Conservation (phyloP, 2,888 invertebrate genomes). For the Lordiphosa andalusiaca region DNA sequence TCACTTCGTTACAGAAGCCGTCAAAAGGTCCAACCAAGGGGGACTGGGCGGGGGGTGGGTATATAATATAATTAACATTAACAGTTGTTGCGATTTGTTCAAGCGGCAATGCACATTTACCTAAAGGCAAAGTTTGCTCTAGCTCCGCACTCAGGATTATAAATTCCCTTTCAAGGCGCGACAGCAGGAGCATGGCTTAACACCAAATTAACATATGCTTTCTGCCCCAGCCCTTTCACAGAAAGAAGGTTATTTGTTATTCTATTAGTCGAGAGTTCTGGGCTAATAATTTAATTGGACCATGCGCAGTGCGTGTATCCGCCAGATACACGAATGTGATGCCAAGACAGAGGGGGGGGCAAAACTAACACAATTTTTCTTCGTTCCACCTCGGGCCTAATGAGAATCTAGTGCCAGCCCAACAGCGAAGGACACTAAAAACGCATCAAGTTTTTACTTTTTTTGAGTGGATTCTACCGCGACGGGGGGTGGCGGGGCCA, state of each 20-base stretch:
- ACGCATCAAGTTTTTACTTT: conserved; percentile 46
- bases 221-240: conserved; percentile 43
- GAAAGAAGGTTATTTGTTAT: conserved; percentile 50
- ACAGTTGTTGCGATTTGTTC: conserved; percentile 47
- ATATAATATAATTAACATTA: conserved; percentile 57
- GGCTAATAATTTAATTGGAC: conserved; percentile 72
- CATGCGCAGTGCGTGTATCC: conserved; percentile 59
- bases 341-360: conserved; percentile 17
- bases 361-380: conserved; percentile 58
- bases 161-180: conserved; percentile 64
- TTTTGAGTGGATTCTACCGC: conserved; percentile 27
- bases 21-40: conserved; percentile 11
- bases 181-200: conserved; percentile 26
- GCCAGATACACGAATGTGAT: conserved; percentile 37
- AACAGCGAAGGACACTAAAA: conserved; percentile 34
- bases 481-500: background rate
- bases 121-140: conserved; percentile 45
- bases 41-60: background rate
- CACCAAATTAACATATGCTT: conserved; percentile 68
- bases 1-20: conserved; percentile 14
- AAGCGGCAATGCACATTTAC: conserved; percentile 55
- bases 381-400: conserved; percentile 51
- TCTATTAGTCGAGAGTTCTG: conserved; percentile 55
- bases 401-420: conserved; percentile 58
- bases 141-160: conserved; percentile 35